Conservation (phyloP, 2,113 vertebrate genomes). For the Pseudorectes ferrugineus region DNA sequence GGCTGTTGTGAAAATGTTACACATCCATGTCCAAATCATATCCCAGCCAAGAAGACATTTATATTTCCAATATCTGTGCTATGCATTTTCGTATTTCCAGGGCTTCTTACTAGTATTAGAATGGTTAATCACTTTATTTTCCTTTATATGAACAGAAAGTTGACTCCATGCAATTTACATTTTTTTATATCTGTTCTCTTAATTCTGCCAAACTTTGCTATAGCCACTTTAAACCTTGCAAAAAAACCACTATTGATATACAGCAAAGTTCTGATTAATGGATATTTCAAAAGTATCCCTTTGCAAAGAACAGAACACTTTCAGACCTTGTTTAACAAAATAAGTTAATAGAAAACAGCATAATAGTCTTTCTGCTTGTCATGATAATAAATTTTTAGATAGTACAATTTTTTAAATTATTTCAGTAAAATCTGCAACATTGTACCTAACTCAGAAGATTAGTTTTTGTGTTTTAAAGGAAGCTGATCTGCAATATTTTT, state of each 20-base stretch:
- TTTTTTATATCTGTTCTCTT: not conserved
- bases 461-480: not conserved
- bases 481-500: not conserved
- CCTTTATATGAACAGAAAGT: not conserved
- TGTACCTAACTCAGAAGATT: not conserved
- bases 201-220: not conserved
- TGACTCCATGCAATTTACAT: not conserved
- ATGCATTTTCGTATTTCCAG: not conserved
- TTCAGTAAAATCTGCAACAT: not conserved
- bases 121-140: not conserved
- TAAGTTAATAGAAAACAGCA: not conserved
- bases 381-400: not conserved
- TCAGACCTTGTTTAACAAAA: not conserved
- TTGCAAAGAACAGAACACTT: not conserved
- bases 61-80: not conserved
- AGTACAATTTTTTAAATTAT: not conserved
- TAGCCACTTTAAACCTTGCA: not conserved
- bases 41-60: not conserved
- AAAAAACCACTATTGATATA: not conserved
- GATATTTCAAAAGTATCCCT: not conserved
- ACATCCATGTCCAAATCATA: not conserved
- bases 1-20: not conserved
- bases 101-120: not conserved
- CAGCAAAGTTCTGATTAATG: not conserved
- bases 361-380: not conserved